Percentiles rank a stretch among this genome's conserved stretches.
Conservation (phyloP, 2,113 vertebrate genomes). For the Perca flavescens region DNA sequence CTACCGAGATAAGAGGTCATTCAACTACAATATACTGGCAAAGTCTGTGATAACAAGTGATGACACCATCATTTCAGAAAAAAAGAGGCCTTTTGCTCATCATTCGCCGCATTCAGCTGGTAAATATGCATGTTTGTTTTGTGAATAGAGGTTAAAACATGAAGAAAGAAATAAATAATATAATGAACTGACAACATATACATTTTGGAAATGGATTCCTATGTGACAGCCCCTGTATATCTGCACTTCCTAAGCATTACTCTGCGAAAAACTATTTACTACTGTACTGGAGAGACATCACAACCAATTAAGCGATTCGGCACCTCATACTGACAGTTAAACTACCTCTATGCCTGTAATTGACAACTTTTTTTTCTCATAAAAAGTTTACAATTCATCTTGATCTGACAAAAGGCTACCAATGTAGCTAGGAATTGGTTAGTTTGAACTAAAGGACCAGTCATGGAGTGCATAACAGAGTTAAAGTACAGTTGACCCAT, state of each 20-base stretch:
- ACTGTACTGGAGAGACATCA: constrained; percentile 22
- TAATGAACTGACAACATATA: constrained; percentile 62
- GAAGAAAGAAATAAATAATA: constrained; percentile 70
- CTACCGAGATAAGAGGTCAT: constrained; percentile 64
- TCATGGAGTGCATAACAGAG: constrained; percentile 35
- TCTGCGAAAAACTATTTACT: constrained; percentile 1
- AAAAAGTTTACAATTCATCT: constrained; percentile 17
- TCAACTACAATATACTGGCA: constrained; percentile 56
- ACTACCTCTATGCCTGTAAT: constrained; percentile 15
- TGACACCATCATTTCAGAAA: constrained; percentile 25
- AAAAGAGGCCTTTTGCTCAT: constrained; percentile 27
- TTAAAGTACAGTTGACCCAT: constrained; percentile 15
- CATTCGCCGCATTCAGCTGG: constrained; percentile 1
- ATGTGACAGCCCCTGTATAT: neutral
- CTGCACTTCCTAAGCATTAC: constrained; percentile 1
- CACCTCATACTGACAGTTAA: constrained; percentile 24
- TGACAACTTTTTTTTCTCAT: constrained; percentile 7
- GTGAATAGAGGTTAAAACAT: constrained; percentile 39
- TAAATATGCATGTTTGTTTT: constrained; percentile 36
- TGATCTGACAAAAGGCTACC: constrained; percentile 27
- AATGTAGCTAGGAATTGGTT: neutral
- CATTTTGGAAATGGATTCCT: constrained; percentile 52
- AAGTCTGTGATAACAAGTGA: constrained; percentile 44
- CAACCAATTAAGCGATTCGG: neutral
- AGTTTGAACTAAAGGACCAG: constrained; percentile 22